Evolutionary conservation across 2,797 vertebrate species (phyloP).

Genomic region (Babyrousa celebensis): DNA sequence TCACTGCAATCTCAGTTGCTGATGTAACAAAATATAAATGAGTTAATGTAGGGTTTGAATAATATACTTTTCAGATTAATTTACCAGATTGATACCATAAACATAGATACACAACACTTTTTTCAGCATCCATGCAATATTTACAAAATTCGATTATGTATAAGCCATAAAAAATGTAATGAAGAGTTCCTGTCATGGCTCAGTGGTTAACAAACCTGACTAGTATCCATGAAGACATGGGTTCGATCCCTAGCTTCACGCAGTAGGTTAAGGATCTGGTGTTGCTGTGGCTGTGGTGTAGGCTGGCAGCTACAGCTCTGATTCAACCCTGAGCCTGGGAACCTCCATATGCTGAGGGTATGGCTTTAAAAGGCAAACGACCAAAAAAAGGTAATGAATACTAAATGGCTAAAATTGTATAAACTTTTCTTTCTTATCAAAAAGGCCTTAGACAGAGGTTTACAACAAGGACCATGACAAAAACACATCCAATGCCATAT

Average conservation of each 20-base stretch:
- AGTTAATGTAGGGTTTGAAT: neutral
- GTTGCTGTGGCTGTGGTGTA: too few species aligned
- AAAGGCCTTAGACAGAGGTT: neutral
- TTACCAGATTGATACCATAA: neutral
- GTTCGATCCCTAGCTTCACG: too few species aligned
- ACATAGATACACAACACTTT: neutral
- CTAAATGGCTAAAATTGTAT: neutral
- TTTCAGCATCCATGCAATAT: neutral
- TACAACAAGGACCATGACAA: neutral
- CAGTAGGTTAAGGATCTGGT: too few species aligned
- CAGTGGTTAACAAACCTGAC: too few species aligned
- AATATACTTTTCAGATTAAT: neutral
- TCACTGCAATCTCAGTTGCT: neutral
- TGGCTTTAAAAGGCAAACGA: too few species aligned
- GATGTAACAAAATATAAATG: neutral
- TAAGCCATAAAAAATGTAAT: neutral
- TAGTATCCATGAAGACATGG: too few species aligned
- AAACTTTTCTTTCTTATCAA: neutral
- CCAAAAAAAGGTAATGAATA: neutral
- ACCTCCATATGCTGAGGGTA: too few species aligned
- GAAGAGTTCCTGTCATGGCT: too few species aligned
- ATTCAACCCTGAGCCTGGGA: too few species aligned
- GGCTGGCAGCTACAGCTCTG: too few species aligned
- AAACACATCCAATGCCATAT: neutral
- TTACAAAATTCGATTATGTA: constrained; percentile 40